Evolutionary conservation across 2,113 vertebrate species (phyloP).

Genomic region (Callopanchax toddi): DNA sequence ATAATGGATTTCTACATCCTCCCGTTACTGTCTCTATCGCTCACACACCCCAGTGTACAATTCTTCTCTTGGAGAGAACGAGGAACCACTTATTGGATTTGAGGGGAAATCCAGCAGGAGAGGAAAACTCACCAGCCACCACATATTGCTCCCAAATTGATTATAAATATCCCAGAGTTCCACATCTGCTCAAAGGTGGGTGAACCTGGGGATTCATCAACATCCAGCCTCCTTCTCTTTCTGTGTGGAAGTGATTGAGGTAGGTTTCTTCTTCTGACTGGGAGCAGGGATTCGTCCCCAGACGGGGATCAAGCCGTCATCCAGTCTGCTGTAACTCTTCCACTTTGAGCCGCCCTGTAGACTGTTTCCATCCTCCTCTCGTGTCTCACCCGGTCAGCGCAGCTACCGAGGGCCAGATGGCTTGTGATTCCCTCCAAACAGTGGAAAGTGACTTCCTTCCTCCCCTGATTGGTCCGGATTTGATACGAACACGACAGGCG

Average conservation of each 20-base stretch:
- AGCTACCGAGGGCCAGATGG: conserved; percentile 38
- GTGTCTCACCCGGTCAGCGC: conserved; percentile 17
- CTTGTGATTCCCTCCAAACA: conserved; percentile 20
- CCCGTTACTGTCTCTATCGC: conserved; percentile 37
- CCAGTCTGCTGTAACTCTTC: conserved; percentile 41
- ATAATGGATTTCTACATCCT: conserved; percentile 56
- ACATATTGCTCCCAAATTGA: conserved; percentile 39
- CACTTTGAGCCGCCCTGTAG: conserved; percentile 17
- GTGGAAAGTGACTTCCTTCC: conserved; percentile 50
- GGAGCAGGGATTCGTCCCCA: conserved; percentile 26
- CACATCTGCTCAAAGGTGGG: conserved; percentile 46
- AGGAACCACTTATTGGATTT: conserved; percentile 71
- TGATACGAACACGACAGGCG: conserved; percentile 19
- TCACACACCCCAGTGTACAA: conserved; percentile 46
- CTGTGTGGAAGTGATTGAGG: conserved; percentile 28
- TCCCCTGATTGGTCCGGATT: conserved; percentile 2
- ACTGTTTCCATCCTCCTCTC: conserved; percentile 29
- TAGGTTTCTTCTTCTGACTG: conserved; percentile 25
- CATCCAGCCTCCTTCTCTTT: conserved; percentile 26
- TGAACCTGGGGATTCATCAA: conserved; percentile 57
- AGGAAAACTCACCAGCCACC: conserved; percentile 35
- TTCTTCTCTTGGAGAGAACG: conserved; percentile 45
- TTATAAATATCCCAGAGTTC: conserved; percentile 61
- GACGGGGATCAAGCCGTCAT: conserved; percentile 28
- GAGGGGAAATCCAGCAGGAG: conserved; percentile 57